Evolutionary conservation across 92 coral and sea anemone species (phyloP).

Genomic region (Galaxea fascicularis): DNA sequence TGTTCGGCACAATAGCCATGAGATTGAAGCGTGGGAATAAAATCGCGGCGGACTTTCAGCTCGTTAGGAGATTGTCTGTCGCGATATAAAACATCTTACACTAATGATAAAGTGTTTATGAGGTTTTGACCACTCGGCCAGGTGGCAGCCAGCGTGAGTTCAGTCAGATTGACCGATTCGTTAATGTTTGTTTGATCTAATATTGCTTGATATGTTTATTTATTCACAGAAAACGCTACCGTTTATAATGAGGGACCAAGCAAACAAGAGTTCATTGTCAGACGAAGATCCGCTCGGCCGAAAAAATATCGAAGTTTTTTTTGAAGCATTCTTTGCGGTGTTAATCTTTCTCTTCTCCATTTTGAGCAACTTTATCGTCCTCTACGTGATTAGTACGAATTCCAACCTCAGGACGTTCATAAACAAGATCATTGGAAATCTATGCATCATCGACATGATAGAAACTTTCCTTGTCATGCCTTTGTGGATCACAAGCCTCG

Average conservation of each 20-base stretch:
- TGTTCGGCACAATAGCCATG: too few species aligned
- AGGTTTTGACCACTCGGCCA: too few species aligned
- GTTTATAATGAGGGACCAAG: constrained; percentile 7
- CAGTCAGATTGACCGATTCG: too few species aligned
- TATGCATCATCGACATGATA: constrained; percentile 51
- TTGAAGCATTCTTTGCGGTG: constrained; percentile 37
- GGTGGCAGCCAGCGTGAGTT: too few species aligned
- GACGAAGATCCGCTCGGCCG: constrained; percentile 47
- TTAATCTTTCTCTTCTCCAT: constrained; percentile 25
- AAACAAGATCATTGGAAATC: constrained; percentile 51
- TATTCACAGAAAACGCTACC: background rate
- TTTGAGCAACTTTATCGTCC: constrained; percentile 51
- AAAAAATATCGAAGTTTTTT: constrained; percentile 22
- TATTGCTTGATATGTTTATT: background rate
- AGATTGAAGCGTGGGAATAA: too few species aligned
- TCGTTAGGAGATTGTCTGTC: too few species aligned
- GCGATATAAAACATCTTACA: too few species aligned
- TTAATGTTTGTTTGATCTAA: too few species aligned
- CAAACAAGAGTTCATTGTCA: background rate
- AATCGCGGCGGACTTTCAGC: too few species aligned
- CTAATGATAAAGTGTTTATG: too few species aligned
- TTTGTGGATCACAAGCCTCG: constrained; percentile 56
- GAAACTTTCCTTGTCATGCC: constrained; percentile 63
- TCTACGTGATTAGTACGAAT: constrained; percentile 49
- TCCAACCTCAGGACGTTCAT: constrained; percentile 48